Evolutionary conservation across 2,888 invertebrate species (phyloP).

Genomic region (Rhagonycha fulva): DNA sequence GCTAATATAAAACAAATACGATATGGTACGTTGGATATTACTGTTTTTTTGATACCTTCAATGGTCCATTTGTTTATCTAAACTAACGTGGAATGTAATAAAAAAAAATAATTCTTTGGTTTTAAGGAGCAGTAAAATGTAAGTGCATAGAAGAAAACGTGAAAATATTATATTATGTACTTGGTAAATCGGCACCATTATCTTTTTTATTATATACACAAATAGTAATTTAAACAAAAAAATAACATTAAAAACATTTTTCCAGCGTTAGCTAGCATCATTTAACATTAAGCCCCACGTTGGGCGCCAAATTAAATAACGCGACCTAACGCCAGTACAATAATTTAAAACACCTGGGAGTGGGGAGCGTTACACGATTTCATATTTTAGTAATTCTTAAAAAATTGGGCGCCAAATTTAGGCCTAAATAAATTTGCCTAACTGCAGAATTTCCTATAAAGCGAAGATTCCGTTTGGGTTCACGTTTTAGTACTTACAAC

Average conservation of each 20-base stretch:
- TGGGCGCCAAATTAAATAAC: not conserved
- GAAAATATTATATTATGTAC: not conserved
- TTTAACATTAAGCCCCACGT: not conserved
- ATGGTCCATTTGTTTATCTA: constrained; percentile 16
- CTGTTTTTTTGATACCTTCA: constrained; percentile 13
- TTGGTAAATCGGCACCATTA: not conserved
- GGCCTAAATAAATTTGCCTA: not conserved
- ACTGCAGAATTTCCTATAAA: not conserved
- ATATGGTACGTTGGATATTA: constrained; percentile 22
- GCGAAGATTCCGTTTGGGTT: not conserved
- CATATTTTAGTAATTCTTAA: not conserved
- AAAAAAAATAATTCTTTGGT: constrained; percentile 12
- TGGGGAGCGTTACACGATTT: not conserved
- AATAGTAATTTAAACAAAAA: not conserved
- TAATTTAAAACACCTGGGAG: not conserved
- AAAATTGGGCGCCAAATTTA: not conserved
- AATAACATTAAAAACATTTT: not conserved
- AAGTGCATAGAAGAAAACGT: not conserved
- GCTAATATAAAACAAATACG: constrained; percentile 19
- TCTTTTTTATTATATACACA: not conserved
- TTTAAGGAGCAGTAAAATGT: not conserved
- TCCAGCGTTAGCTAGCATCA: not conserved
- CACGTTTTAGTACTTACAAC: not conserved
- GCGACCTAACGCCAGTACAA: not conserved
- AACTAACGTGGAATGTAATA: constrained; percentile 19